Evolutionary conservation across 2,888 invertebrate species (phyloP), one percentile per base, ranked within the genome.

Genomic region (Gymnocheta viridis): DNA sequence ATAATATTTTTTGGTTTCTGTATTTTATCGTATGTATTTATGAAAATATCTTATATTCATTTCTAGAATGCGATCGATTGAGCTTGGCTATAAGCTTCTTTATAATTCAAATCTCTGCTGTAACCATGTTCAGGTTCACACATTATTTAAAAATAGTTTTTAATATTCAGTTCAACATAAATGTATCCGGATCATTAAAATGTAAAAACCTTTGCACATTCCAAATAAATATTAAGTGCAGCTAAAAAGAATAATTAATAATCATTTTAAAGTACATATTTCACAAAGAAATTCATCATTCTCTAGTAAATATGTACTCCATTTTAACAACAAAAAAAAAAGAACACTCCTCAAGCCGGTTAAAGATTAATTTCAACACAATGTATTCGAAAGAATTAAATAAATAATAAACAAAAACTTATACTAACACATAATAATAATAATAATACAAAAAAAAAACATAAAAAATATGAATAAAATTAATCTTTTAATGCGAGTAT

Each of bases 341-440:
- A 60, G 27, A 66, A 32, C 6, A 22, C 12, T 60, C 12, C 4
- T 35, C 14, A 19, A 60, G 67, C 77, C 77, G 67, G 64, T 67
- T 67, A 56, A 41, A 77, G 58, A 60, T 69, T 47, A 58, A 58
- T 69, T 67, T 38, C 29, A 49, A 64, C 41, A 47, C 58, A 69
- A 41, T 49, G 58, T 77, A 27, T 38, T 9, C 56, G 47, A 60
- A 69, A 58, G 17, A 49, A 67, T 69, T 49, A 67, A 67, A 69
- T 67, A 67, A 67, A 77, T 49, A 67, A 60, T 35, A 64, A 54
- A 56, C 32, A 54, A 72, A 60, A 60, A 35, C 17, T 60, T 32
- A 19, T 41, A 66, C 41, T 24, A 17, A 41, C 64, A 17, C 27
- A 51, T 38, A 24, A 51, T 10, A 51, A 10, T 29, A 54, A 49